A percentile compares a stretch with the other conserved stretches of the same genome.
These are phyloP conservation scores for Chanos chanos DNA, from an alignment of 2,797 vertebrate genomes.

Conservation along the genomic window DNA sequence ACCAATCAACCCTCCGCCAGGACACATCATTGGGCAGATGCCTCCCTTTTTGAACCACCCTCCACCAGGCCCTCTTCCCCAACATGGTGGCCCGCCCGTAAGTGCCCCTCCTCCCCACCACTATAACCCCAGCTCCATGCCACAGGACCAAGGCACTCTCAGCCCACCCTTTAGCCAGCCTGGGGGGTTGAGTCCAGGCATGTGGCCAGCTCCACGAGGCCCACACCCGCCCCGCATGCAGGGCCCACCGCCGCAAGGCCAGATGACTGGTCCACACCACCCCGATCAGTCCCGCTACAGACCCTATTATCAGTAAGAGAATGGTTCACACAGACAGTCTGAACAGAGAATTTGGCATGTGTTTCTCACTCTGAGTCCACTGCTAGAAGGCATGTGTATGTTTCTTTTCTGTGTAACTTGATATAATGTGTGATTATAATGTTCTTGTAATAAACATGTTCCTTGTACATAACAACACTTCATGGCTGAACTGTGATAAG, in stretches of 20 bases:
- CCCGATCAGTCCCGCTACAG: slow-evolving; percentile 95
- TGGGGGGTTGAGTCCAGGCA: slow-evolving; percentile 91
- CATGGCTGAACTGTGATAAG: too few relatives aligned
- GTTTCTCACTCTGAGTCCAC: too few relatives aligned
- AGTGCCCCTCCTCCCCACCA: slow-evolving; percentile 89
- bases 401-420: too few relatives aligned
- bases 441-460: too few relatives aligned
- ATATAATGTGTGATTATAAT: too few relatives aligned
- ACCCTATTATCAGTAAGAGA: slow-evolving; percentile 88
- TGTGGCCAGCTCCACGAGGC: slow-evolving; percentile 92
- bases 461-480: too few relatives aligned
- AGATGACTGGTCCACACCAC: slow-evolving; percentile 93
- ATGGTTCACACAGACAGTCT: slow-evolving; percentile 8
- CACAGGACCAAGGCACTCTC: slow-evolving; percentile 95
- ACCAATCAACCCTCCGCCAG: slow-evolving; percentile 91
- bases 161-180: slow-evolving; percentile 96
- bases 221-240: slow-evolving; percentile 93
- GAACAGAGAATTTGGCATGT: too few relatives aligned
- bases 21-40: slow-evolving; percentile 92
- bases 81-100: slow-evolving; percentile 88
- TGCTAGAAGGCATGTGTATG: too few relatives aligned
- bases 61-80: slow-evolving; percentile 87
- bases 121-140: slow-evolving; percentile 78
- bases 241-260: slow-evolving; percentile 90
- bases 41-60: slow-evolving; percentile 96